Evolutionary conservation across 2,888 invertebrate species (phyloP).

Genomic region (Molanna angustata): DNA sequence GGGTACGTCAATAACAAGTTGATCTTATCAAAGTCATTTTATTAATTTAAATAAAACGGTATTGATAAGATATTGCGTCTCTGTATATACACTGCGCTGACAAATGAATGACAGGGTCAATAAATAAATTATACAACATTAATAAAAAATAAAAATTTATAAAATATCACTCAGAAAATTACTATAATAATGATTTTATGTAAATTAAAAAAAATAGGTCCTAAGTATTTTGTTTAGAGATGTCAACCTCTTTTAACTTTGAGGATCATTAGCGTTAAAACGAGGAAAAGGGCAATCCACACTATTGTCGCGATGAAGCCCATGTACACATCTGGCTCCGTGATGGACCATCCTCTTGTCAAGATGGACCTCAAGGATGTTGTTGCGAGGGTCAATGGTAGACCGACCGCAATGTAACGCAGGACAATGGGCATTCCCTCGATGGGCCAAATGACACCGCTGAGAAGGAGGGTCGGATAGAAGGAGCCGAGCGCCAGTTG

Average conservation of each 20-base stretch:
- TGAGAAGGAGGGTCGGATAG: slow-evolving; percentile 88
- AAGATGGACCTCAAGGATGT: slow-evolving; percentile 83
- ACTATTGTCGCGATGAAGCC: slow-evolving; percentile 82
- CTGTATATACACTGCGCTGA: too few relatives aligned
- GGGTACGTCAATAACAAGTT: too few relatives aligned
- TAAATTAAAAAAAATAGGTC: too few relatives aligned
- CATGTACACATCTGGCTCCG: slow-evolving; percentile 79
- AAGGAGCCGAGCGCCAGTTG: slow-evolving; percentile 91
- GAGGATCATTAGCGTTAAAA: slow-evolving; percentile 75
- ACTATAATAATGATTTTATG: too few relatives aligned
- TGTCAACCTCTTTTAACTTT: slow-evolving; percentile 72
- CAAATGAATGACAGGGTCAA: too few relatives aligned
- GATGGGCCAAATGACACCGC: slow-evolving; percentile 95
- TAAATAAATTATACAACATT: too few relatives aligned
- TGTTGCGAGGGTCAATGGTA: slow-evolving; percentile 91
- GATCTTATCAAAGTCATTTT: too few relatives aligned
- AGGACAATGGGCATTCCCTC: slow-evolving; percentile 90
- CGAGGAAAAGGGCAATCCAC: slow-evolving; percentile 82
- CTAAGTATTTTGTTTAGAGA: too few relatives aligned
- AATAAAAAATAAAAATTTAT: too few relatives aligned
- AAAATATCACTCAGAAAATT: too few relatives aligned
- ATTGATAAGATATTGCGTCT: too few relatives aligned
- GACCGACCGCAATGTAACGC: slow-evolving; percentile 75
- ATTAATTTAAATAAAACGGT: too few relatives aligned
- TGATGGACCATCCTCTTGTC: slow-evolving; percentile 82